Evolutionary conservation across 2,888 invertebrate species (phyloP), one percentile per base, ranked within the genome.

Genomic region (Bruchidius siliquastri): DNA sequence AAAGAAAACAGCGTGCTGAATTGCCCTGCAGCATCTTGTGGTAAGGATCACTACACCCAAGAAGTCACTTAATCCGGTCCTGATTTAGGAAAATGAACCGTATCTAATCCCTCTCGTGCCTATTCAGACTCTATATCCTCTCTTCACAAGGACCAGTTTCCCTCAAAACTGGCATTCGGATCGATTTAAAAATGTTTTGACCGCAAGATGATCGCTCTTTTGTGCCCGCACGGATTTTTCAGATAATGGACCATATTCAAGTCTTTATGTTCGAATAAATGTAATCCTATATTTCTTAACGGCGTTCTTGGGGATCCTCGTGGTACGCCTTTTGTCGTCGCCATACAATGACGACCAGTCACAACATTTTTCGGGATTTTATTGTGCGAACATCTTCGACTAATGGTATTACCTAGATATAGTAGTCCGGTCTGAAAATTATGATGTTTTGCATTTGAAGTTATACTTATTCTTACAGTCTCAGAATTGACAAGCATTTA

Each of bases 181-280:
- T 85, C 86, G 85, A 84, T 86, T 86, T 86, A 84, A 85, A 82
- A 83, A 84, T 85, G 84, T 86, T 86, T 85, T 85, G 85, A 85
- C 85, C 86, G 79, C 83, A 80, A 83, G 83, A 83, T 81, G 82
- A 83, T 81, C 76, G 77, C 84, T 84, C 84, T 79, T 75, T 71
- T 77, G 79, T 76, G 77, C 77, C 77, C 80, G 81, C 81, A 79
- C 77, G 82, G 83, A 85, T 85, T 85, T 83, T 80, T 82, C 81
- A 82, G 81, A 84, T 85, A 85, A 85, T 85, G 82, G 85, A 81
- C 81, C 81, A 83, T 83, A 84, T 84, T 84, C 84, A 81, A 78
- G 81, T 80, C 82, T 84, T 84, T 84, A 83, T 84, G 81, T 80
- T 79, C 74, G 79, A 82, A 83, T 82, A 82, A 81, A 81, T 82